Evolutionary conservation across 2,888 invertebrate species (phyloP), one percentile per base, ranked within the genome.

Genomic region (Oxystoma pomonae): DNA sequence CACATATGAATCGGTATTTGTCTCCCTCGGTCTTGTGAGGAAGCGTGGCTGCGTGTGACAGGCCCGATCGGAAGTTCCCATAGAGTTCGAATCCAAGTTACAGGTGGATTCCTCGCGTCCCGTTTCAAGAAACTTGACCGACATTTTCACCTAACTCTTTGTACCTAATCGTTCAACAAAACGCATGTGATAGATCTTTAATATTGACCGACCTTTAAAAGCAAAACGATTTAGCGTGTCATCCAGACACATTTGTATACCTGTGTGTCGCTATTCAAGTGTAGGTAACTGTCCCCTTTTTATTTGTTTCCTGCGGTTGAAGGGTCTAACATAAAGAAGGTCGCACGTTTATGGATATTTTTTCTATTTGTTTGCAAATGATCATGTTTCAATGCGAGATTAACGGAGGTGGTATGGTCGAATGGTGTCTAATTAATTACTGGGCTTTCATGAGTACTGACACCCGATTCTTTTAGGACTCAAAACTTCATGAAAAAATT

Each of bases 1-100:
- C n/a, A n/a, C n/a, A n/a, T n/a, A n/a, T n/a, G n/a, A n/a, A n/a
- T n/a, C n/a, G n/a, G n/a, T n/a, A n/a, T n/a, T n/a, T n/a, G 5
- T 35, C 12, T 35, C 35, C 35, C 35, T 35, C 12, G 35, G 12
- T 35, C 71, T 70, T 70, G 70, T 72, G 70, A 68, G 58, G 66
- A 68, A 69, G 70, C 66, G 71, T 71, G 71, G 70, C 65, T 63
- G 67, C 67, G 73, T 73, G 72, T 69, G 72, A 73, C 71, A 67
- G 66, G 69, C 63, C 66, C 66, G 62, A 70, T 73, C 71, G 72
- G 71, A 72, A 73, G 71, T 35, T 35, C 35, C 35, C 35, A 35
- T 35, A 35, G 35, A 35, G 35, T 35, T 35, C 35, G 35, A 35
- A 35, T 12, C 35, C 12, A 35, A 35, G 35, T 35, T 35, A 35